A percentile compares a stretch with the other conserved stretches of the same genome.
Evolutionary conservation across 1,140 invertebrate species (phyloP).

Genomic region (Pogonomyrmex californicus): DNA sequence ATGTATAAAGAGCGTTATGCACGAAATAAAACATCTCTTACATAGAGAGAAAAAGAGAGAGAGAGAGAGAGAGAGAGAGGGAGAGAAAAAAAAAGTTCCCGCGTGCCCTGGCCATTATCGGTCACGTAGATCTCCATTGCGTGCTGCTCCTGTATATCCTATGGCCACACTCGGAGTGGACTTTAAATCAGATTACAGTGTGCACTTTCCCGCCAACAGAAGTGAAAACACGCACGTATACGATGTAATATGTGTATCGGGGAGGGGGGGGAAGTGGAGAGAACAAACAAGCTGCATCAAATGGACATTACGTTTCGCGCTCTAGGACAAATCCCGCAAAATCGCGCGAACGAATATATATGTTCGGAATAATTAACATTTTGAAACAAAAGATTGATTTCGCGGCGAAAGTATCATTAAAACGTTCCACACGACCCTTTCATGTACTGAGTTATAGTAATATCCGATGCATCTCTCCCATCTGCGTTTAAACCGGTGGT

Average conservation of each 20-base stretch:
- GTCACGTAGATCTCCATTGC: slow-evolving; percentile 68
- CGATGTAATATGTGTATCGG: slow-evolving; percentile 23
- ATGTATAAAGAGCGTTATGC: slow-evolving; percentile 61
- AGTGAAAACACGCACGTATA: slow-evolving; percentile 62
- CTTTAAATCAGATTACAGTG: slow-evolving; percentile 73
- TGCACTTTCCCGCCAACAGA: slow-evolving; percentile 66
- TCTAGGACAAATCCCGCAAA: neutral
- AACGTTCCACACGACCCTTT: neutral
- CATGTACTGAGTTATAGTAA: slow-evolving; percentile 46
- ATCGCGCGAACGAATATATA: neutral
- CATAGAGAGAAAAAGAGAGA: neutral
- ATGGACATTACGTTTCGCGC: slow-evolving; percentile 28
- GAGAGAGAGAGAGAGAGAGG: slow-evolving; percentile 4
- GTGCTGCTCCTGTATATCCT: slow-evolving; percentile 61
- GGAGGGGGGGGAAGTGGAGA: neutral
- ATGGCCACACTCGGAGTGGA: slow-evolving; percentile 58
- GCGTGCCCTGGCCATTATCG: slow-evolving; percentile 56
- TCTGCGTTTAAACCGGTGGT: slow-evolving; percentile 52
- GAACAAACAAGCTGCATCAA: slow-evolving; percentile 42
- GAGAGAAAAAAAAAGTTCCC: slow-evolving; percentile 24
- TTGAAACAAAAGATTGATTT: neutral
- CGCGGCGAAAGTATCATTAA: slow-evolving; percentile 10
- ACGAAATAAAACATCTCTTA: slow-evolving; percentile 67
- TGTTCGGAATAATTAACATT: slow-evolving; percentile 25
- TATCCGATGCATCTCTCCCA: slow-evolving; percentile 63